A percentile compares a stretch with the other conserved stretches of the same genome.
Conservation (phyloP, 2,888 invertebrate species). For the Tetropium fuscum region DNA sequence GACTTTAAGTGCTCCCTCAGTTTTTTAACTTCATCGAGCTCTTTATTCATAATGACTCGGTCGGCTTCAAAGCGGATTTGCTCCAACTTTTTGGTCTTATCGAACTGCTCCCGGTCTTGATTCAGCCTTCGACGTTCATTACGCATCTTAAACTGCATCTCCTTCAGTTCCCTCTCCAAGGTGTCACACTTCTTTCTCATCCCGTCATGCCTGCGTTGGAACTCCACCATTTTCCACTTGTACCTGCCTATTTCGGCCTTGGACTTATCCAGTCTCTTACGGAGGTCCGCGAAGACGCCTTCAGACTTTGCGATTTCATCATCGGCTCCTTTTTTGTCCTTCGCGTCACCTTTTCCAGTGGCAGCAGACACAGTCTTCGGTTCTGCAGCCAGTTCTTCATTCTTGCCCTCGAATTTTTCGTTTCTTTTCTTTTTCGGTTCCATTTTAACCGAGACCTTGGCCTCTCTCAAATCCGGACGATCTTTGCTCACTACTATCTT, state of each 20-base stretch:
- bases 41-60: constrained; percentile 44
- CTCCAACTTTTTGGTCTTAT: constrained; percentile 43
- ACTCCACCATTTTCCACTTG: constrained; percentile 33
- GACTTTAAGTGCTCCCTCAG: constrained; percentile 49
- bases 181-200: constrained; percentile 35
- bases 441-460: constrained; percentile 20
- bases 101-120: constrained; percentile 47
- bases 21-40: constrained; percentile 49
- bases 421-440: constrained; percentile 22
- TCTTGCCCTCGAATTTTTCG: constrained; percentile 29
- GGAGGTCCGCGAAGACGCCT: constrained; percentile 21
- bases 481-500: constrained; percentile 43
- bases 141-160: constrained; percentile 43
- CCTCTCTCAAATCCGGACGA: constrained; percentile 35
- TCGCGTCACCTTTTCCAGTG: constrained; percentile 12
- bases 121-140: constrained; percentile 44
- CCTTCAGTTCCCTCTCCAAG: constrained; percentile 44
- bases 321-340: constrained; percentile 4
- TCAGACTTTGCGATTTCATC: constrained; percentile 27
- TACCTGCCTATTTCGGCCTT: constrained; percentile 27
- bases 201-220: constrained; percentile 30
- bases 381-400: constrained; percentile 17
- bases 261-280: constrained; percentile 28
- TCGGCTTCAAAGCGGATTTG: constrained; percentile 46
- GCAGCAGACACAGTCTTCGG: not conserved